phyloP scores from a whole-genome alignment of 1,140 invertebrate genomes.

The Bombus sibiricus region DNA sequence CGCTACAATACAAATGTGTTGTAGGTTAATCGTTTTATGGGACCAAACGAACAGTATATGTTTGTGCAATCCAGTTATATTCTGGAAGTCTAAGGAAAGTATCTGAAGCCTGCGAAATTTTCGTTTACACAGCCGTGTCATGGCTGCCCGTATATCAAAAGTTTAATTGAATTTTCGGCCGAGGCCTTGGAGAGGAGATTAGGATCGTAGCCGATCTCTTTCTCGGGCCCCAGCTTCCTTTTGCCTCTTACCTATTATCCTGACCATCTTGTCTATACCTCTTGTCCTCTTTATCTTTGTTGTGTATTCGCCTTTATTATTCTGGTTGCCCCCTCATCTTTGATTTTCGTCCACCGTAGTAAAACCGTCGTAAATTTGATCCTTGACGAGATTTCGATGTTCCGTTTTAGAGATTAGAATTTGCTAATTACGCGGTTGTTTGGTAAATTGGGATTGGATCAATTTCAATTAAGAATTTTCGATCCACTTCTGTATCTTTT shows the following conservation, averaged over 20 bases:
- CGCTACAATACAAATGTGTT: too few relatives aligned
- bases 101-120: slow-evolving; percentile 82
- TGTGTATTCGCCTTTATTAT: slow-evolving; percentile 61
- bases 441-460: not conserved
- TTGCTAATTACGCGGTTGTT: not conserved
- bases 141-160: slow-evolving; percentile 82
- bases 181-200: slow-evolving; percentile 74
- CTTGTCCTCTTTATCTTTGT: slow-evolving; percentile 55
- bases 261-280: not conserved
- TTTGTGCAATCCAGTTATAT: slow-evolving; percentile 36
- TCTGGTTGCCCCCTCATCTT: slow-evolving; percentile 56
- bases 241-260: not conserved
- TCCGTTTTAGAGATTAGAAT: not conserved
- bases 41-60: slow-evolving; percentile 42
- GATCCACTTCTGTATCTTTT: not conserved
- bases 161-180: slow-evolving; percentile 82
- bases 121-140: slow-evolving; percentile 82
- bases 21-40: slow-evolving; percentile 81
- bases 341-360: not conserved
- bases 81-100: slow-evolving; percentile 74
- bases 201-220: slow-evolving; percentile 72
- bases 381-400: not conserved
- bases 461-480: not conserved
- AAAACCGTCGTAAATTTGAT: not conserved
- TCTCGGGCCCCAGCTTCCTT: slow-evolving; percentile 13